A percentile compares a stretch with the other conserved stretches of the same genome.
phyloP scores from a whole-genome alignment of 2,888 invertebrate species.

The Polylopha cassiicola region DNA sequence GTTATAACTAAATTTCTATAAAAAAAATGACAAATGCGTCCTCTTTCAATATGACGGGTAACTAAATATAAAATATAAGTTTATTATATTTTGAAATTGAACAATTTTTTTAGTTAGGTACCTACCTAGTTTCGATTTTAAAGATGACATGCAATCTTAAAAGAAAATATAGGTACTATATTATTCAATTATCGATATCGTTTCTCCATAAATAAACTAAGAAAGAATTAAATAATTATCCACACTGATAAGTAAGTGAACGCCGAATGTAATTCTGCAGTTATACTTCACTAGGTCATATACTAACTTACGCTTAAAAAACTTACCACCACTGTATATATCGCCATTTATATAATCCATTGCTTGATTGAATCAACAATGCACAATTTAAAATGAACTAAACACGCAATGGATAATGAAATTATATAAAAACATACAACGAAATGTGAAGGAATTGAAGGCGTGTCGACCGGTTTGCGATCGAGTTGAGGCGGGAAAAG shows the following conservation, averaged over 20 bases:
- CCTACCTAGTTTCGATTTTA: no score
- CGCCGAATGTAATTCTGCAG: slow-evolving; percentile 14
- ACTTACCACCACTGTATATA: neutral
- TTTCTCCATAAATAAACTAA: no score
- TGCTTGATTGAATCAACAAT: neutral
- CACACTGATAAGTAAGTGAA: slow-evolving; percentile 2
- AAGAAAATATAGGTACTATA: no score
- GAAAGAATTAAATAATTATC: slow-evolving; percentile 12
- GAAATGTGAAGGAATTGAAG: slow-evolving; percentile 16
- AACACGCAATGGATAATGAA: neutral
- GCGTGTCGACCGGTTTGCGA: slow-evolving; percentile 40
- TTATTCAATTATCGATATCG: no score
- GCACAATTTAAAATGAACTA: neutral
- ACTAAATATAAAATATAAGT: no score
- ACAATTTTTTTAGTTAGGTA: no score
- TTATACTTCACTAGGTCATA: slow-evolving; percentile 3
- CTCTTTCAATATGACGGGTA: no score
- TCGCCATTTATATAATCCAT: slow-evolving; percentile 1
- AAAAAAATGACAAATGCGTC: no score
- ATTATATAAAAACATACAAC: slow-evolving; percentile 3
- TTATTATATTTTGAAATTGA: no score
- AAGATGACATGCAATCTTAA: no score
- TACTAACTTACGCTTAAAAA: slow-evolving; percentile 11
- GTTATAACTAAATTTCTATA: no score
- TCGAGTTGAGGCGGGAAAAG: slow-evolving; percentile 38